Evolutionary conservation across 30 jellyfish, hydroid and myxozoan species (phyloP), one percentile per base, ranked within the genome.

Genomic region (Aurelia aurita complex sp. Pacific): DNA sequence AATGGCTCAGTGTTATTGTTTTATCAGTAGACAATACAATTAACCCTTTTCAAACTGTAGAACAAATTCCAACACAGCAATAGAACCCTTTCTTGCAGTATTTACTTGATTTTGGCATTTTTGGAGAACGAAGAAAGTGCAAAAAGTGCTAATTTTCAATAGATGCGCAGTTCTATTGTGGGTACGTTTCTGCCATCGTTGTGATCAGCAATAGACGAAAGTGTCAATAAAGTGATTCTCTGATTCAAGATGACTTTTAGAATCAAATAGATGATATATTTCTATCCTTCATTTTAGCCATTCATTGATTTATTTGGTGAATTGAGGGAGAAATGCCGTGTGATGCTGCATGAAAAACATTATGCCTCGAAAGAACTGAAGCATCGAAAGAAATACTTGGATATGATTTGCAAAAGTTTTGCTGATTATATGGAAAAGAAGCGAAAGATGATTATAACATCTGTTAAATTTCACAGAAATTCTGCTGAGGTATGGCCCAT

Each of bases 351-450:
- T 2, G 92, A 88, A 14, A 81, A 88, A 43, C 97, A 88, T 67
- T 79, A 79, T 40, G 92, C 88, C 6, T 32, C 92, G 1, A 88
- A 88, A 57, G 97, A 88, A 34, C 76, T 88, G 23, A 80, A 88
- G 40, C 97, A 88, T 80, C 89, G 97, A 8, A 88, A 61, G 55
- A 73, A 81, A 17, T 88, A 88, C 66, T 66, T 88, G 2, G 97
- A 88, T 50, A 88, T 81, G 92, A 51, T 88, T 18, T 88, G 92
- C 80, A 88, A 80, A 69, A 79, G 92, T 75, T 88, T 79, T 80
- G 92, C 97, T 63, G 97, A 88, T 73, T 88, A 88, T 68, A 79
- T 79, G 89, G 97, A 80, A 66, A 79, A 67, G 73, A 88, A 81
- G 40, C 80, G 97, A 83, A 52, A 75, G 23, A 76, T 88, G 85